Base-by-base conservation (phyloP, 2,113 vertebrate genomes). In the Spermophilus dauricus region DNA sequence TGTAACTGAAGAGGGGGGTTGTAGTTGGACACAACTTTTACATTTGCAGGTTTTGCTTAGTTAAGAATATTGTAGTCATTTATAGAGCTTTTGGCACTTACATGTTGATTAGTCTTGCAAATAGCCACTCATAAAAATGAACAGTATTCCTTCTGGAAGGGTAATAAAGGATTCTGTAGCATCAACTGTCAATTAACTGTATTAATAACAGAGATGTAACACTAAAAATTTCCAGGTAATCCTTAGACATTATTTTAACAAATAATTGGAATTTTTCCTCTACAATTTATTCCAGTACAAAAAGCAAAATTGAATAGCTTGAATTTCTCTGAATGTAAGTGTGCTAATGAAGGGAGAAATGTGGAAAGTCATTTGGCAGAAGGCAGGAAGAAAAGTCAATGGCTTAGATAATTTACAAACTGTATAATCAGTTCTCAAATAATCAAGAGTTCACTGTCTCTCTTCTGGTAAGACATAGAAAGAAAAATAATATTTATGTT, bases 351-450 rank as follows among this genome's bases (percentile, higher is more conserved):
- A 91, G 72, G 48, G 30, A 22, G 3, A 95, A 93, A 70, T 77
- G 8, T 75, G 9, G 17, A 81, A 80, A 87, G 34, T 86, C 18
- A 94, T n/a, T 86, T 37, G 83, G 81, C 12, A 73, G 42, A 92
- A 90, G 13, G 20, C 22, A 76, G 81, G 51, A 76, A 61, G 39
- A 70, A n/a, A 91, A 48, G 26, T 87, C 89, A 88, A 63, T 70
- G 76, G 58, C 30, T 26, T 85, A 45, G 82, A 81, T 96, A 95
- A 93, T 93, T 95, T 89, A 88, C 70, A 75, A 80, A 76, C 39
- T 53, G 24, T 48, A 22, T 20, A 88, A 69, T 80, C 26, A 84
- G 20, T 45, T 81, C 48, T 88, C 17, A 20, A 83, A 94, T 86
- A 91, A 91, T 81, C 56, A 95, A 53, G n/a, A 5, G 2, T 65